Conservation (phyloP, 2,797 vertebrate genomes). For the Acanthiza pusilla region DNA sequence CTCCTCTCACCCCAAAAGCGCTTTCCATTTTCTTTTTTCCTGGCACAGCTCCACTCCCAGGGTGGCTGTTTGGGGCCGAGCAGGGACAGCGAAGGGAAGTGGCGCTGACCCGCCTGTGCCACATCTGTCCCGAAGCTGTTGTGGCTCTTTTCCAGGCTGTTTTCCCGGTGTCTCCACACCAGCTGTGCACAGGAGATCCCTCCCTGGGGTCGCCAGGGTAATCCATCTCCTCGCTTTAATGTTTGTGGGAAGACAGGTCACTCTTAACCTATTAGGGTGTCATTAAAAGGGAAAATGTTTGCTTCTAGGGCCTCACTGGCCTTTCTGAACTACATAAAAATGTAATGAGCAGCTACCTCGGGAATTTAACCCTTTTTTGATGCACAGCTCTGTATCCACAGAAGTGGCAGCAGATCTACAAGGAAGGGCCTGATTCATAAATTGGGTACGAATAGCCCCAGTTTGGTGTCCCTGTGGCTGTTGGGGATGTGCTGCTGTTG, state of each 20-base stretch:
- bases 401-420: not conserved
- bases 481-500: not conserved
- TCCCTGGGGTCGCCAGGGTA: accelerated
- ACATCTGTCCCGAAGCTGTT: not conserved
- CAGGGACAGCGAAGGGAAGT: not conserved
- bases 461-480: not conserved
- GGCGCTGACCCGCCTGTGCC: not conserved
- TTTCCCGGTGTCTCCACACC: not conserved
- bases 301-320: conserved; percentile 20
- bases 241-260: not conserved
- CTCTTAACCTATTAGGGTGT: conserved; percentile 10
- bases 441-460: not conserved
- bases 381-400: not conserved
- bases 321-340: conserved; percentile 42
- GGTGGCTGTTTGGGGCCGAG: not conserved
- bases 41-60: not conserved
- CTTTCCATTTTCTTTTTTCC: not conserved
- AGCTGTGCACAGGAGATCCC: not conserved
- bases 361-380: not conserved
- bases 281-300: conserved; percentile 62
- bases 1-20: not conserved
- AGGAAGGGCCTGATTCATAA: not conserved
- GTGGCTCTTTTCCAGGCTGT: not conserved
- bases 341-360: not conserved
- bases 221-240: not conserved